Base-by-base conservation (phyloP, 2,888 invertebrate species). In the Dolichomitus sp. region DNA sequence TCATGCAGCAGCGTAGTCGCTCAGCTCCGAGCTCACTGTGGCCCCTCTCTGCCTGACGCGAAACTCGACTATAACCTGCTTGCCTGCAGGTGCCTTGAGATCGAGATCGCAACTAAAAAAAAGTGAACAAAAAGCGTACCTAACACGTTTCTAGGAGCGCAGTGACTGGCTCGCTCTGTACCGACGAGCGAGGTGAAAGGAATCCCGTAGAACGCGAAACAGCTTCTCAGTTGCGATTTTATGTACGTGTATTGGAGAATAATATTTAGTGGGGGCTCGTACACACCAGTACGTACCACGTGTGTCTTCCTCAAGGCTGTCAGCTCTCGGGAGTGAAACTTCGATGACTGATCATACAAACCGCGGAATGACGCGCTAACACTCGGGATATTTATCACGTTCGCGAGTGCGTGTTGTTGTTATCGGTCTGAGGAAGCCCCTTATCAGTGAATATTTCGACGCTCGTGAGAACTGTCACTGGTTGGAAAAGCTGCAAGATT, bases 121-220 rank as follows among this genome's bases (percentile, higher is more conserved):
- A 12, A 63, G 9, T 50, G 14, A 66, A 75, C 27, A 66, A 52
- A 57, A 65, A 19, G 33, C 37, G 54, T 76, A 81, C 54, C 54
- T 50, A 19, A 45, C 73, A 63, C 59, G 66, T 70, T 76, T 69
- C 59, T 57, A 73, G 73, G 30, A 54, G 11, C 52, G 65, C 40
- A 80, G 66, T 76, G 54, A 45, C 65, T 42, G 45, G 65, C 59
- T 40, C 61, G 50, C n/a, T 45, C 45, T 50, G 19, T 27, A 48
- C 59, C 63, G 59, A 48, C 68, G 59, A 48, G 59, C 78, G 54
- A 68, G 75, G 84, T 82, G 84, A 84, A 84, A 84, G 84, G 82
- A 77, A 81, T 73, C 63, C 66, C 72, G 72, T n/a, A 65, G 11
- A 27, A 37, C 14, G 59, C 65, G 70, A 80, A 80, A 80, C 69